Evolutionary conservation across 1,140 invertebrate genomes (phyloP), one percentile per base, ranked within the genome.

Genomic region (Dinothrombium tinctorium): DNA sequence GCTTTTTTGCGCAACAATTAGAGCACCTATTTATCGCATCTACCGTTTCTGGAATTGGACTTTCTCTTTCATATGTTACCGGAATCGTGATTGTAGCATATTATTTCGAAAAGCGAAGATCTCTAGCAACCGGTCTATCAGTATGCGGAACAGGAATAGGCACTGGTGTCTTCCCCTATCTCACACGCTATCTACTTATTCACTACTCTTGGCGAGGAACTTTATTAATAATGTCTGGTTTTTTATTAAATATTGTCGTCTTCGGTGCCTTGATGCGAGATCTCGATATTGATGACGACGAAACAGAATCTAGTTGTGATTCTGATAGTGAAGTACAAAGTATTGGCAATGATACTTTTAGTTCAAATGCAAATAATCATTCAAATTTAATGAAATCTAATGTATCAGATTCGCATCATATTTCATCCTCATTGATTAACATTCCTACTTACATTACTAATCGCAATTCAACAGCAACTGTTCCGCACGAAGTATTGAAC

Each of bases 41-140:
- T 43, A 50, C 57, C 29, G 41, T 64, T n/a, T 53, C 59, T 14
- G 61, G 62, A 11, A 55, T 59, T 41, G 62, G 63, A 4, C 53
- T 66, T 29, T 59, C 63, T 8, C 53, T 66, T 8, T 61, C 61
- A 43, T 66, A 64, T 50, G 80, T 89, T 2, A 75, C 82, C 1
- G 77, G 78, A 0, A 76, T 83, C 2, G 86, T 94, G 0, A 83
- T 86, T 47, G 86, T 95, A 3, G 83, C 86, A 2, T 89, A 87
- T 54, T 95, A 92, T 56, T 95, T 95, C 56, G 86, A 94, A 50
- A 79, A 79, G 50, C 74, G 71, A 51, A 61, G 86, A 37, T 87
- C 83, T 0, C 68, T 94, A 32, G 87, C 87, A 0, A 94, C 84
- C 0, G 87, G 87, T 1, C 64, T 94, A 19, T 78, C 83, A 0